Evolutionary conservation across 2,888 invertebrate species (phyloP).

Genomic region (Ormia ochracea): DNA sequence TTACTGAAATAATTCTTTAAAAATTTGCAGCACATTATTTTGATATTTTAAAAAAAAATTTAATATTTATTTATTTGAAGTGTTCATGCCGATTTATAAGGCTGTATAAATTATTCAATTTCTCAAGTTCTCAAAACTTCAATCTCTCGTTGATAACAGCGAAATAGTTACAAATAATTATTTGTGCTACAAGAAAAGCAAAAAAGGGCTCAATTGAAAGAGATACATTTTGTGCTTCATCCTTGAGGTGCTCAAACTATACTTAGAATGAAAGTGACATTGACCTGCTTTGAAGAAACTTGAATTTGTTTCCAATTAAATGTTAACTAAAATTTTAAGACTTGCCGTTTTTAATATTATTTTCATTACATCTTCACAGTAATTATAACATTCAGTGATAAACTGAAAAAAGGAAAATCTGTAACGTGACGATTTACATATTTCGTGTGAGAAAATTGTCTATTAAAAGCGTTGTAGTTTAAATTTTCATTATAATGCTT

Average conservation of each 20-base stretch:
- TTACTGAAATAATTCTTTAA: slow-evolving; percentile 4
- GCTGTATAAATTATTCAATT: not conserved
- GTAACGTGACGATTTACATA: no score
- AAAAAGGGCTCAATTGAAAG: not conserved
- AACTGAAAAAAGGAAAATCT: no score
- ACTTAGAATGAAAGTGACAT: slow-evolving; percentile 37
- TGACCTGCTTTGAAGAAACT: slow-evolving; percentile 39
- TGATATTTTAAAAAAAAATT: slow-evolving; percentile 40
- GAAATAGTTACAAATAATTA: not conserved
- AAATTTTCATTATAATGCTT: no score
- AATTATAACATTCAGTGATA: not conserved
- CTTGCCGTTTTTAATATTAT: not conserved
- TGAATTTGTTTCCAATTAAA: not conserved
- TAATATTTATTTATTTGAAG: slow-evolving; percentile 3
- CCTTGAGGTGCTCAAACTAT: slow-evolving; percentile 29
- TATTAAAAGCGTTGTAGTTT: no score
- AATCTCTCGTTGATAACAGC: not conserved
- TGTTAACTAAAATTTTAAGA: not conserved
- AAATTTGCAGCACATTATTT: not conserved
- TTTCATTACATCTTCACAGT: not conserved
- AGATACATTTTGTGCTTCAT: slow-evolving; percentile 14
- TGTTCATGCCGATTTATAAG: not conserved
- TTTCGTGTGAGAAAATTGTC: no score
- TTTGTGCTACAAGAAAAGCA: not conserved
- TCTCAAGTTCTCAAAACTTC: not conserved